Evolutionary conservation across 2,888 invertebrate genomes (phyloP), one percentile per base, ranked within the genome.

Genomic region (Eubasilissa splendida): DNA sequence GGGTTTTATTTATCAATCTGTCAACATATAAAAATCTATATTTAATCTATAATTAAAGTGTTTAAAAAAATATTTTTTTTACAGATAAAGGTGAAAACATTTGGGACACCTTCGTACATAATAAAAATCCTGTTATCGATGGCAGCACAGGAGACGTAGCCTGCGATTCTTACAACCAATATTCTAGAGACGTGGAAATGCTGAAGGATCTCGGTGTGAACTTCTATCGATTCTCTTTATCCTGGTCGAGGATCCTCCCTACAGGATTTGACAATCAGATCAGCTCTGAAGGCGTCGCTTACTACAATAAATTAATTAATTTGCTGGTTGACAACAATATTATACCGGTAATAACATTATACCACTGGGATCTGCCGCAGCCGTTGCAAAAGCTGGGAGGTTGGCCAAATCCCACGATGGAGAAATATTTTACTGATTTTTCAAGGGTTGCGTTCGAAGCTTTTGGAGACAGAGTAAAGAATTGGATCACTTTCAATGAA

Each of bases 151-250:
- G 91, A 0, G 91, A 93, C 83, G 86, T 91, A 0, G 91, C 93
- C 0, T 91, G 92, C 82, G 91, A 93, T 86, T 92, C 91, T n/a
- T 92, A 92, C 85, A 88, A 91, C 85, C 89, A 89, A 84, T 91
- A 89, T 84, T 87, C 88, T 84, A 90, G 91, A 68, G 88, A 88
- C 80, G 85, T 88, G 0, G 83, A 84, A 54, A 80, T 87, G 31
- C 42, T 87, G 0, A 85, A 84, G 56, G 82, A 86, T 68, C 79
- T 88, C 12, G 86, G 86, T 5, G 87, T 88, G 3, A 84, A 89
- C 74, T 87, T 87, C 82, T 90, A 90, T 84, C 85, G 90, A 71
- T 90, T 90, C 84, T 90, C 90, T 0, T 85, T 90, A 12, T 88
- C 91, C 1, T 93, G 93, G 93, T 85, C 90, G 2, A 86, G 93